Conservation (phyloP, 2,797 vertebrate species). For the Acipenser transmontanus region DNA sequence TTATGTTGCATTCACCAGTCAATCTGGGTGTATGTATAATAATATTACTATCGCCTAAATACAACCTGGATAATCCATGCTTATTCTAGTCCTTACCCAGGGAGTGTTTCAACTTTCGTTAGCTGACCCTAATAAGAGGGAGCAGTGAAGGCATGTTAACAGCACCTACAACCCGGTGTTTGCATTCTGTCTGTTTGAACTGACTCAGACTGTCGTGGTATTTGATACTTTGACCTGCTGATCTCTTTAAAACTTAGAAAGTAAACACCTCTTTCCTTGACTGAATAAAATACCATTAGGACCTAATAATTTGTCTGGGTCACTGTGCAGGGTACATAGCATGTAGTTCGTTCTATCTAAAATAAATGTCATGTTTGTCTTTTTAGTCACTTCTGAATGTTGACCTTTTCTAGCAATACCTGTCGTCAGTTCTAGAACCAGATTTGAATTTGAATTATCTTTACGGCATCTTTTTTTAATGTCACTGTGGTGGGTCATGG, state of each 20-base stretch:
- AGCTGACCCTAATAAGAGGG: neutral
- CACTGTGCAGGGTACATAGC: slow-evolving; percentile 16
- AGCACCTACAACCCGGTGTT: slow-evolving; percentile 1
- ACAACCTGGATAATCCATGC: neutral
- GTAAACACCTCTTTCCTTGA: slow-evolving; percentile 17
- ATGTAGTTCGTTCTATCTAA: slow-evolving; percentile 19
- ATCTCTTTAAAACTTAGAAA: slow-evolving; percentile 27
- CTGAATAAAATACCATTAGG: slow-evolving; percentile 26
- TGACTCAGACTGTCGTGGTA: slow-evolving; percentile 4
- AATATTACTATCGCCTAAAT: too few species aligned
- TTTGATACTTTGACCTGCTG: slow-evolving; percentile 25
- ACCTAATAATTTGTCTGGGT: slow-evolving; percentile 25
- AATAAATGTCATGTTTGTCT: slow-evolving; percentile 25
- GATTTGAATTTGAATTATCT: neutral
- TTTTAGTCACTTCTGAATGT: slow-evolving; percentile 13
- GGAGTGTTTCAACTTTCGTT: slow-evolving; percentile 11
- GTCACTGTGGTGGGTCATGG: too few species aligned
- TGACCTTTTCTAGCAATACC: slow-evolving; percentile 3
- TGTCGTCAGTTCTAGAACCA: neutral
- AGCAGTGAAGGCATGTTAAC: slow-evolving; percentile 11
- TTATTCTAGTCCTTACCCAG: slow-evolving; percentile 1
- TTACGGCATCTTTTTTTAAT: too few species aligned
- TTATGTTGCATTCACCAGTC: too few species aligned
- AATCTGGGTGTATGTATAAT: too few species aligned
- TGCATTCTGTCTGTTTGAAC: slow-evolving; percentile 9